phyloP scores from a whole-genome alignment of 2,888 invertebrate genomes.

The Chrysotoxum bicinctum region DNA sequence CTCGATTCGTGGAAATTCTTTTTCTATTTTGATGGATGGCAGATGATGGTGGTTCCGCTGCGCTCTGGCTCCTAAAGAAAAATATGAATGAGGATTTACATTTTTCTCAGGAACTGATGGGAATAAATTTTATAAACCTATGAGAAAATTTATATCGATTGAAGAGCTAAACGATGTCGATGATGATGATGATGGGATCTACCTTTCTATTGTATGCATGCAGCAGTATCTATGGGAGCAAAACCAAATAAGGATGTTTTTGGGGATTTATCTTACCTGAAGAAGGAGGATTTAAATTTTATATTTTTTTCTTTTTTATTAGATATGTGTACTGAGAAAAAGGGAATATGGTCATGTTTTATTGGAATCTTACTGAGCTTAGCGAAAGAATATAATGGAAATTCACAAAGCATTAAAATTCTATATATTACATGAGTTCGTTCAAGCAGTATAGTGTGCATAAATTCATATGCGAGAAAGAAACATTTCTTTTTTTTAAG shows the following conservation, averaged over 20 bases:
- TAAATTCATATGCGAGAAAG: background rate
- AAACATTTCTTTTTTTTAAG: background rate
- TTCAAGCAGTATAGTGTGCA: background rate
- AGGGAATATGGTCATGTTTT: background rate
- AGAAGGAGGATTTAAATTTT: background rate
- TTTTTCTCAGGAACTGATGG: background rate
- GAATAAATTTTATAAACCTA: slow-evolving; percentile 1
- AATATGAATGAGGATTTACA: background rate
- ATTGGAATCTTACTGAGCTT: background rate
- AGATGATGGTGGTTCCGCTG: background rate
- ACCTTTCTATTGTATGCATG: background rate
- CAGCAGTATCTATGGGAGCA: background rate
- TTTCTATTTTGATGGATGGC: background rate
- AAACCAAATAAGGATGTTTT: background rate
- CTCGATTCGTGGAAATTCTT: background rate
- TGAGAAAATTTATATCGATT: background rate
- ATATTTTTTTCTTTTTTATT: background rate
- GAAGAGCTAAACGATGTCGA: background rate
- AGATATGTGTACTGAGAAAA: background rate
- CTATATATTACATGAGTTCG: background rate
- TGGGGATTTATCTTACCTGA: background rate
- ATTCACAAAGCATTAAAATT: background rate
- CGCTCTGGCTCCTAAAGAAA: background rate
- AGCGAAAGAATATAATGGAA: background rate
- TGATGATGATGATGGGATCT: background rate